phyloP scores from a whole-genome alignment of 2,797 vertebrate species.

The Sebastes wilsoni region DNA sequence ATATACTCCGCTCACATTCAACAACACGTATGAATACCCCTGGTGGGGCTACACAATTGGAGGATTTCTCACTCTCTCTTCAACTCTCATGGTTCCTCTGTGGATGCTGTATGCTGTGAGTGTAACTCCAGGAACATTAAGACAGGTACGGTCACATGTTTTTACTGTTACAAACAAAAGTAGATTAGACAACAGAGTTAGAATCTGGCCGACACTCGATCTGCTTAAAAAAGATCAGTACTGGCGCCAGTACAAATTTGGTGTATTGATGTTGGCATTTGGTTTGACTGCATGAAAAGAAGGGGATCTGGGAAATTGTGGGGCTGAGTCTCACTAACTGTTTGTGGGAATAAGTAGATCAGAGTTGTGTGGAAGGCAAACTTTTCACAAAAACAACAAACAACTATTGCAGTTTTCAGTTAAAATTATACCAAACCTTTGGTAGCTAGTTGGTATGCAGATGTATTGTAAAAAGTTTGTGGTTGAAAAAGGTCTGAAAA shows the following conservation, averaged over 20 bases:
- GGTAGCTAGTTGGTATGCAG: too few species aligned
- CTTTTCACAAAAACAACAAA: neutral
- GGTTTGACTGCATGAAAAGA: neutral
- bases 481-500: neutral
- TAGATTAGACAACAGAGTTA: neutral
- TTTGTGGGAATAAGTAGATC: neutral
- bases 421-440: neutral
- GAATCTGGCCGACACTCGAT: neutral
- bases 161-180: neutral
- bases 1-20: conserved; percentile 82
- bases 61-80: conserved; percentile 82
- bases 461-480: neutral
- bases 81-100: conserved; percentile 81
- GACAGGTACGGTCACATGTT: conserved; percentile 65
- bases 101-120: conserved; percentile 81
- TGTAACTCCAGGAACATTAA: conserved; percentile 78
- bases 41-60: conserved; percentile 86
- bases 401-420: neutral
- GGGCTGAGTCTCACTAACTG: neutral
- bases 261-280: neutral
- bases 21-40: conserved; percentile 84
- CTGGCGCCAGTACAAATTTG: neutral
- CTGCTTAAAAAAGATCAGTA: neutral
- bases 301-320: neutral
- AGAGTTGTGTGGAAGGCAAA: neutral